Evolutionary conservation across 1,140 invertebrate genomes (phyloP).

Genomic region (Anthonomus grandis): DNA sequence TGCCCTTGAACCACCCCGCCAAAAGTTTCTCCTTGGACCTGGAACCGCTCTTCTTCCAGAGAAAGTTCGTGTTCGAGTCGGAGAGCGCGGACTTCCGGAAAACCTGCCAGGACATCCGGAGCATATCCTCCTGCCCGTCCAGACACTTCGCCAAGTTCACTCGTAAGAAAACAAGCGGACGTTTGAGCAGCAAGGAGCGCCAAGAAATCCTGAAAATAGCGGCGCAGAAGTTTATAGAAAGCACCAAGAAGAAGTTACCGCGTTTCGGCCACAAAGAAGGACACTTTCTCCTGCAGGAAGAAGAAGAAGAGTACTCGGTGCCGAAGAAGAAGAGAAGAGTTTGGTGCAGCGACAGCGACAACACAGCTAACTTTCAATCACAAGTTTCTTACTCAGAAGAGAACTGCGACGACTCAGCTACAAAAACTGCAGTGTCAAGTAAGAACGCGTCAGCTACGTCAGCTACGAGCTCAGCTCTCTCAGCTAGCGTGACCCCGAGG

Average conservation of each 20-base stretch:
- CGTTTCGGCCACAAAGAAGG: too few species aligned
- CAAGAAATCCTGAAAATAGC: constrained; percentile 16
- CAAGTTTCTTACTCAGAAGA: neutral
- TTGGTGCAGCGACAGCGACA: constrained; percentile 2
- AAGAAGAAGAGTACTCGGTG: constrained; percentile 30
- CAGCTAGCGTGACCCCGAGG: constrained; percentile 10
- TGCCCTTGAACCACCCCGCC: neutral
- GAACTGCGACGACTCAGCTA: neutral
- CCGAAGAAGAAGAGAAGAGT: constrained; percentile 30
- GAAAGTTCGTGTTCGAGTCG: constrained; percentile 6
- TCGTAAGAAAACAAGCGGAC: constrained; percentile 1
- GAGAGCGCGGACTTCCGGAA: constrained; percentile 19
- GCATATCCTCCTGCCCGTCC: constrained; percentile 3
- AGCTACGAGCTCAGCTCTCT: constrained; percentile 3
- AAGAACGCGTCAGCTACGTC: constrained; percentile 1
- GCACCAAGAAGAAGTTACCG: constrained; percentile 1
- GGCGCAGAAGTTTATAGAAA: constrained; percentile 22
- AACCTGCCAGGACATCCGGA: constrained; percentile 19
- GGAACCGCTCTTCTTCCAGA: neutral
- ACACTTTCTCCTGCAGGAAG: too few species aligned
- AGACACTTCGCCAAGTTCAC: neutral
- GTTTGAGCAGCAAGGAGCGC: constrained; percentile 12
- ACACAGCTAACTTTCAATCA: too few species aligned
- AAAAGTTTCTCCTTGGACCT: too few species aligned
- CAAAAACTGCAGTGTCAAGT: neutral